A percentile compares a stretch with the other conserved stretches of the same genome.
Evolutionary conservation across 2,113 vertebrate genomes (phyloP).

Genomic region (Platysteira castanea): DNA sequence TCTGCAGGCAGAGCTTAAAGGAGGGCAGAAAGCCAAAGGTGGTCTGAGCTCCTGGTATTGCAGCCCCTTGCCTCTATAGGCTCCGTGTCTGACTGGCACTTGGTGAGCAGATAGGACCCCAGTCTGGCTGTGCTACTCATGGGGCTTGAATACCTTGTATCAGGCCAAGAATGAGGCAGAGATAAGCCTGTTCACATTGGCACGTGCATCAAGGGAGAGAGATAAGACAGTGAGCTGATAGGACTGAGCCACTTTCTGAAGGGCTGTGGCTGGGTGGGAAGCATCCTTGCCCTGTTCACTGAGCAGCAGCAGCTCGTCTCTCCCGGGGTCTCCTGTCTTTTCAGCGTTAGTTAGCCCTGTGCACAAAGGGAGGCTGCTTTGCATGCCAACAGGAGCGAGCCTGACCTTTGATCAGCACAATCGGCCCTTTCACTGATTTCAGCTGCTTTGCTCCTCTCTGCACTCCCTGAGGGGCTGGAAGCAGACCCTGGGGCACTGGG

Average conservation of each 20-base stretch:
- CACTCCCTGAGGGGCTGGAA: not conserved
- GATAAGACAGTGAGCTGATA: not conserved
- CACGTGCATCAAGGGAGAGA: not conserved
- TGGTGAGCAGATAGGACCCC: not conserved
- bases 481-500: accelerated
- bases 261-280: not conserved
- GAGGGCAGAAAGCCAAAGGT: not conserved
- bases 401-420: not conserved
- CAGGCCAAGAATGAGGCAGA: not conserved
- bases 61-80: not conserved
- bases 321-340: not conserved
- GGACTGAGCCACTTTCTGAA: not conserved
- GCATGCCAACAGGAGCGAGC: not conserved
- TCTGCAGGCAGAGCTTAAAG: not conserved
- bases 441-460: not conserved
- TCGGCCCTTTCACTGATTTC: not conserved
- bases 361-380: constrained; percentile 3
- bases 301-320: not conserved
- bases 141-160: not conserved
- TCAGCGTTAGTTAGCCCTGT: not conserved
- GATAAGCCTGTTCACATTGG: not conserved
- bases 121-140: not conserved
- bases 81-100: not conserved
- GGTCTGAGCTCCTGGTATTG: not conserved
- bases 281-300: not conserved